phyloP scores from a whole-genome alignment of 2,113 vertebrate genomes.

The Chamaea fasciata region DNA sequence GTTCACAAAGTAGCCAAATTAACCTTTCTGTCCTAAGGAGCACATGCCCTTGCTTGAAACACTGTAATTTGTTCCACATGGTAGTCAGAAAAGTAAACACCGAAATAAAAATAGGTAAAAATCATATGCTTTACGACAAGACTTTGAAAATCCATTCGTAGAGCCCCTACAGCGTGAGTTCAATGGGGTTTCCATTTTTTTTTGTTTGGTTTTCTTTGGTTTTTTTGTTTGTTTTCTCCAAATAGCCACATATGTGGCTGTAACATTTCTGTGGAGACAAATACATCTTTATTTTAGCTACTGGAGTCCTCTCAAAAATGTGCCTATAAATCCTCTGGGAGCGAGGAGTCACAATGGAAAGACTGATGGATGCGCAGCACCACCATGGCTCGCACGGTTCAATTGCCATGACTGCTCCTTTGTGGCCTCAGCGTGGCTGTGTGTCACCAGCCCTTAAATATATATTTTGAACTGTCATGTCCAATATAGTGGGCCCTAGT shows the following conservation, averaged over 20 bases:
- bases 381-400: neutral
- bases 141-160: neutral
- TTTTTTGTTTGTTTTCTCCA: neutral
- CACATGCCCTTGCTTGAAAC: neutral
- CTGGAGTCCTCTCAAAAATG: conserved; percentile 48
- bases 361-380: neutral
- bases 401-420: neutral
- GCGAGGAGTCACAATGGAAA: conserved; percentile 2
- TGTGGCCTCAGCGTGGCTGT: neutral
- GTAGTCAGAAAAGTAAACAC: neutral
- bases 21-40: neutral
- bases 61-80: neutral
- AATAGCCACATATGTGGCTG: neutral
- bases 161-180: neutral
- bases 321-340: conserved; percentile 7
- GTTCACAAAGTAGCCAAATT: neutral
- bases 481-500: conserved; percentile 11
- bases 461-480: conserved; percentile 15
- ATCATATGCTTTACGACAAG: neutral
- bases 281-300: conserved; percentile 52
- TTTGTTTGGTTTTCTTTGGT: neutral
- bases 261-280: conserved; percentile 28
- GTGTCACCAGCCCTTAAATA: conserved; percentile 29
- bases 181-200: neutral
- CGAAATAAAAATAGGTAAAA: neutral